These are phyloP conservation scores for Agrochola circellaris DNA, from an alignment of 2,888 invertebrate species.

Conservation along the genomic window DNA sequence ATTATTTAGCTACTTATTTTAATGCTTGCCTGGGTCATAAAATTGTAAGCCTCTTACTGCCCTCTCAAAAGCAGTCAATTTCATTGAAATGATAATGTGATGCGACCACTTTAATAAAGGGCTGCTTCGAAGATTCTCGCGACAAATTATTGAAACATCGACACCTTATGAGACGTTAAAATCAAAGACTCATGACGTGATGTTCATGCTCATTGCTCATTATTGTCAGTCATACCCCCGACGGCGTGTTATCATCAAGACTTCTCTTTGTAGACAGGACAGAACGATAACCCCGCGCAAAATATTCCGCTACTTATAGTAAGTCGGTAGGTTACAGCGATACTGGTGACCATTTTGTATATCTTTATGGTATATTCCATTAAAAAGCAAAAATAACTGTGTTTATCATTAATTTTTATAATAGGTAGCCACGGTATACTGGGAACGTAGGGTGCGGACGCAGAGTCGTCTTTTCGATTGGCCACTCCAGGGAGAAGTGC, in stretches of 20 bases:
- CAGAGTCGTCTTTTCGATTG: neutral
- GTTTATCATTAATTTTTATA: neutral
- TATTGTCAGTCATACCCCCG: conserved; percentile 56
- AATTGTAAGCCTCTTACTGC: neutral
- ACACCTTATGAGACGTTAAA: neutral
- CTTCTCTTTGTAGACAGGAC: conserved; percentile 50
- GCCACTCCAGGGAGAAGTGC: neutral
- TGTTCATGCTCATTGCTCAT: conserved; percentile 26
- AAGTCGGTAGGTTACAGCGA: conserved; percentile 26
- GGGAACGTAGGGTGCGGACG: no score
- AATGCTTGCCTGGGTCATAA: neutral
- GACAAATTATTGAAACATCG: no score
- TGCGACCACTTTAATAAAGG: no score
- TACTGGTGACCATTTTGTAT: conserved; percentile 10
- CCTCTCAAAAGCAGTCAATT: neutral
- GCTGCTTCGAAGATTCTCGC: neutral
- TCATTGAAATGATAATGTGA: neutral
- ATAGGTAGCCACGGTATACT: neutral
- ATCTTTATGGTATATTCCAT: neutral
- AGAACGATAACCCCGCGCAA: conserved; percentile 57
- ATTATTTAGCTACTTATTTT: neutral
- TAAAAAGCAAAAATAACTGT: neutral
- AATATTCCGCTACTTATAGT: conserved; percentile 51
- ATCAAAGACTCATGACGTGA: conserved; percentile 49
- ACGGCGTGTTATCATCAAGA: conserved; percentile 51